Evolutionary conservation across 1,140 invertebrate species (phyloP), one percentile per base, ranked within the genome.

Genomic region (Drosophila burlai): DNA sequence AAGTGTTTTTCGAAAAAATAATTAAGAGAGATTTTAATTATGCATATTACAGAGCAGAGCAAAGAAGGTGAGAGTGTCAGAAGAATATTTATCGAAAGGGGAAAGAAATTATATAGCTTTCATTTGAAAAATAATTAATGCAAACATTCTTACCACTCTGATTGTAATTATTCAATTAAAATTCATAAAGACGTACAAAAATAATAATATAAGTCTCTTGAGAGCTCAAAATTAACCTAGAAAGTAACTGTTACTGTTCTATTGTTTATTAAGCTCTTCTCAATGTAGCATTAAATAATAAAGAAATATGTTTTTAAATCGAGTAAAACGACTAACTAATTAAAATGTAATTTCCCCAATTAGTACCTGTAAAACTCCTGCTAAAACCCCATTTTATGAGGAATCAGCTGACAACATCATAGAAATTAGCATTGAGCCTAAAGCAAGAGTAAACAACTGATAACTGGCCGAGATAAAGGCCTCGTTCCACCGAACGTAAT

Each of bases 1-100:
- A 77, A 77, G 75, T 77, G 75, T 45, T 69, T 69, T 76, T 43
- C 29, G n/a, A 42, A 31, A 60, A 72, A 52, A 67, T 38, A 45
- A 54, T 54, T 54, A 76, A 49, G 49, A 68, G 63, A 61, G 55
- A 68, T 68, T 67, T 42, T 57, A 61, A 62, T 77, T 77, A 77
- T 77, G 29, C 46, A 74, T 47, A 42, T 52, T 69, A 46, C 31
- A 10, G 36, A 24, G 38, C 3, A 46, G 31, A 24, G 46, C 15
- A 38, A 21, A 45, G 24, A 67, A 60, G 47, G 49, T 24, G 63
- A 77, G 67, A 76, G 73, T 77, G 55, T 77, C 49, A 26, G 58
- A 16, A 6, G 9, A 60, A 50, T 29, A 71, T 69, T 42, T 65
- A 68, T 65, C 26, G 65, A 71, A 57, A 46, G 40, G 4, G 18